Base-by-base conservation (phyloP, 2,888 invertebrate species). In the Callyntrura guangdongensis region DNA sequence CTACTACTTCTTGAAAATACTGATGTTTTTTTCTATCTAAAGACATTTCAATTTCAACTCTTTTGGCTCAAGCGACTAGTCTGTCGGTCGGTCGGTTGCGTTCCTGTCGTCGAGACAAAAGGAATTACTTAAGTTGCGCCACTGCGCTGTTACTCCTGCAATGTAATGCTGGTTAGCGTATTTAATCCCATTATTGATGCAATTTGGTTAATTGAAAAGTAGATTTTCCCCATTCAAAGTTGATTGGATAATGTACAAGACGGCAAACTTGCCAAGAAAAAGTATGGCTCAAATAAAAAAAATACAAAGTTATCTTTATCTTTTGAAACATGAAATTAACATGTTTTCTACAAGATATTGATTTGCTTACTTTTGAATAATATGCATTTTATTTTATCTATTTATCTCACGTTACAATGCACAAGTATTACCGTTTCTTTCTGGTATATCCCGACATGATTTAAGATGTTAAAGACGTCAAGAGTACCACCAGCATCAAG, bases 171-270 rank as follows among this genome's bases (percentile, higher is more conserved):
- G 27, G 67, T 67, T 67, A 67, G 36, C 67, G 5, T 27, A 36
- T 9, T 0, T 77, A 53, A 72, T 72, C 45, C 72, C 72, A 72
- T 72, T 72, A 72, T 67, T 67, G 36, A 87, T 81, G 81, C 87
- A 81, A 81, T 87, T 69, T 87, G 64, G 27, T 87, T 82, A 87
- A 87, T 87, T 87, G 87, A 87, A 87, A 86, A 87, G 87, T 81
- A 36, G 87, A 77, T 69, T 87, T 36, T 53, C 17, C 25, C 59
- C 20, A 22, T 67, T 81, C 56, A 82, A 49, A 81, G 20, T 59
- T 69, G 45, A 86, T 86, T 86, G 77, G 86, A 86, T 86, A 74
- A 64, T 86, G 86, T 47, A 64, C 64, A 49, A 17, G 25, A 72
- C 0, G 45, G 36, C 36, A 36, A 47, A 8, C 45, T 45, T 47